Conservation (phyloP, 2,888 invertebrate genomes). For the Tinea trinotella region DNA sequence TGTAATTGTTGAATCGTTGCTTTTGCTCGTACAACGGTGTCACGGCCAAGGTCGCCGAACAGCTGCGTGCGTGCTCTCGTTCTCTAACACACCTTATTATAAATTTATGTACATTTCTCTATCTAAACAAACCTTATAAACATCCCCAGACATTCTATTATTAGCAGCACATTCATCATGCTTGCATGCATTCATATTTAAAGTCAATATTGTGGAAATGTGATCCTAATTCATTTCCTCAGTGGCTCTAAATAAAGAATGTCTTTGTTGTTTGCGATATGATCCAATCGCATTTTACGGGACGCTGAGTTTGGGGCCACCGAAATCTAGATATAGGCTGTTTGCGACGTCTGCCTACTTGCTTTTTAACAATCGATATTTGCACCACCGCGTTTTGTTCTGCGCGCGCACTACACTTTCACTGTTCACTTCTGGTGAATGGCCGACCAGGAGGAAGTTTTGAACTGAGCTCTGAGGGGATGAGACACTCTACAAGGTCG, state of each 20-base stretch:
- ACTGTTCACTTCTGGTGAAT: slow-evolving; percentile 53
- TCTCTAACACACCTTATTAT: slow-evolving; percentile 5
- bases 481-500: slow-evolving; percentile 51
- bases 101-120: slow-evolving; percentile 6
- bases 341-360: slow-evolving; percentile 33
- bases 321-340: slow-evolving; percentile 23
- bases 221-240: not conserved
- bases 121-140: not conserved
- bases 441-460: slow-evolving; percentile 48
- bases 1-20: slow-evolving; percentile 56
- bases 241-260: not conserved
- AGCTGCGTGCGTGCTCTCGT: slow-evolving; percentile 33
- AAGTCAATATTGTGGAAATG: not conserved
- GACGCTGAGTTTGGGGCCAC: not conserved
- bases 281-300: slow-evolving; percentile 4
- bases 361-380: slow-evolving; percentile 49
- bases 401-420: slow-evolving; percentile 59
- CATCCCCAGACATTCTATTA: not conserved
- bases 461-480: slow-evolving; percentile 39
- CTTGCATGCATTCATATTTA: not conserved
- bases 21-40: slow-evolving; percentile 42
- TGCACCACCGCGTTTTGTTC: slow-evolving; percentile 38
- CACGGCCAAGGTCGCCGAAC: slow-evolving; percentile 59
- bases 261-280: slow-evolving; percentile 7
- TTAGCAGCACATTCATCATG: not conserved